Evolutionary conservation across 2,113 vertebrate genomes (phyloP).

Genomic region (Telmatochromis sp.): DNA sequence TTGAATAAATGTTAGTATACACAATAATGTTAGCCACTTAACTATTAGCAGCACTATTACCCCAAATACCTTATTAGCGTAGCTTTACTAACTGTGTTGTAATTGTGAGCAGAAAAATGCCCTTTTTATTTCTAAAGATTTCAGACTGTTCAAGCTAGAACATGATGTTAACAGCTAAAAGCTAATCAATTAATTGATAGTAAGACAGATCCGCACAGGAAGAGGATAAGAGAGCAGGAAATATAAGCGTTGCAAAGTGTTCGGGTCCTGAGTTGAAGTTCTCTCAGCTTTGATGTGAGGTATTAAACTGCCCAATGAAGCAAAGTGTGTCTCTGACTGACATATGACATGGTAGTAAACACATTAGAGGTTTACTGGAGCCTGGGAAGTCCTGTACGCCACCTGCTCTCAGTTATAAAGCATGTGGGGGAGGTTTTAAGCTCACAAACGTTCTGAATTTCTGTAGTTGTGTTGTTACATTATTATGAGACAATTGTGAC

Average conservation of each 20-base stretch:
- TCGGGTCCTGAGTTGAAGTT: background rate
- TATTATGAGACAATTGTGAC: background rate
- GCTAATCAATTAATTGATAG: background rate
- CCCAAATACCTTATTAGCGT: background rate
- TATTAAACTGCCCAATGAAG: background rate
- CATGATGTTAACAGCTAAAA: background rate
- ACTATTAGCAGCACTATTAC: background rate
- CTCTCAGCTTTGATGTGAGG: background rate
- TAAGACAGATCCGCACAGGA: accelerated
- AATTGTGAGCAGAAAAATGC: background rate
- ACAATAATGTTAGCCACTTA: background rate
- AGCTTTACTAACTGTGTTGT: background rate
- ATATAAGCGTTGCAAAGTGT: accelerated
- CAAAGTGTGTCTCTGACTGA: background rate
- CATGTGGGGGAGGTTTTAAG: background rate
- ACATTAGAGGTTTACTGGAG: background rate
- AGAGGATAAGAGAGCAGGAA: background rate
- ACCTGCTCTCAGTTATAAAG: background rate
- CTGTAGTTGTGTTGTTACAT: background rate
- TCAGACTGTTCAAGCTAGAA: background rate
- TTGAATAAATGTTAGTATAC: background rate
- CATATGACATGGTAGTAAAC: background rate
- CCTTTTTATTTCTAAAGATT: background rate
- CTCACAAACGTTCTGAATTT: background rate
- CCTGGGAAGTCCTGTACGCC: background rate